Evolutionary conservation across 2,797 vertebrate species (phyloP).

Genomic region (Melanitta fusca): DNA sequence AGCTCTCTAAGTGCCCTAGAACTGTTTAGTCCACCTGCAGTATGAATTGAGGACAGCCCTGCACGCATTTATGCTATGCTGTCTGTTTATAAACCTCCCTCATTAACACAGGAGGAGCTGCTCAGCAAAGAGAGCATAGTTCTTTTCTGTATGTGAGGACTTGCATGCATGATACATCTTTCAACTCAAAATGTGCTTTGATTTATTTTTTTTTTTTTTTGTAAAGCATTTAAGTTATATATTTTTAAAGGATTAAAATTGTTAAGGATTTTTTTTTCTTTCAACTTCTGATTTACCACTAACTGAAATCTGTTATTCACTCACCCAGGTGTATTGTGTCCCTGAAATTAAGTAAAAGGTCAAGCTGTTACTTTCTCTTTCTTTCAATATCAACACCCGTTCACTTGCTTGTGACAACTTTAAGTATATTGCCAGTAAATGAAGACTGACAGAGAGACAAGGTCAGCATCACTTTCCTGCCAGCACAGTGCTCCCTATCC

Average conservation of each 20-base stretch:
- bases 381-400: not conserved
- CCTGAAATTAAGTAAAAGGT: not conserved
- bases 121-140: not conserved
- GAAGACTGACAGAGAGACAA: not conserved
- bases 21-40: not conserved
- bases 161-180: not conserved
- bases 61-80: not conserved
- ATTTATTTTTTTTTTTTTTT: not conserved
- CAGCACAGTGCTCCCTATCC: not conserved
- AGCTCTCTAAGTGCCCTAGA: not conserved
- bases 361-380: not conserved
- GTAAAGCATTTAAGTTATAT: not conserved
- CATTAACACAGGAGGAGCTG: not conserved
- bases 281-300: not conserved
- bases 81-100: not conserved
- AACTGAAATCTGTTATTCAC: not conserved
- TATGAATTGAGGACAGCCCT: not conserved
- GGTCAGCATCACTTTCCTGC: not conserved
- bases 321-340: not conserved
- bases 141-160: not conserved
- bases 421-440: not conserved
- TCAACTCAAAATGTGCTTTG: not conserved
- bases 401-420: not conserved
- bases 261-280: not conserved
- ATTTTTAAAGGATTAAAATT: not conserved